A percentile compares a stretch with the other conserved stretches of the same genome.
phyloP scores from a whole-genome alignment of 1,140 invertebrate species.

The Drosophila dunni region DNA sequence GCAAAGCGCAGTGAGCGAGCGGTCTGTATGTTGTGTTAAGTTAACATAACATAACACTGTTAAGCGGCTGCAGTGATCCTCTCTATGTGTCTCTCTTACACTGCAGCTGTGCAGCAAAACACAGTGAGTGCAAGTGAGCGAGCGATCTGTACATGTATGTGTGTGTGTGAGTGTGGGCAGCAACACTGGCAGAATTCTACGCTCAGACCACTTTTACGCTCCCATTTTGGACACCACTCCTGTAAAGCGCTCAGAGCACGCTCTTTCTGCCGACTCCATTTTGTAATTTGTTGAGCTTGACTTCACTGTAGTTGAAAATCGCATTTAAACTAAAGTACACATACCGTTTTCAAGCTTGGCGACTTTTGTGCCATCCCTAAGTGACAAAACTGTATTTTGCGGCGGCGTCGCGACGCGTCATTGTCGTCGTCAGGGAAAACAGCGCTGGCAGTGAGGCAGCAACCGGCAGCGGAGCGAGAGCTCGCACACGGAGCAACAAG shows the following conservation, averaged over 20 bases:
- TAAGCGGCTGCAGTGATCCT: too few relatives aligned
- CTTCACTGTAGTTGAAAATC: not conserved
- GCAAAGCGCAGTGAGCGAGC: too few relatives aligned
- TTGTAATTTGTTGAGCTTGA: not conserved
- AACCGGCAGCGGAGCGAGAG: conserved; percentile 57
- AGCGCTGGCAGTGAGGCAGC: conserved; percentile 63
- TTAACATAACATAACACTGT: too few relatives aligned
- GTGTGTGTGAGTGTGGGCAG: too few relatives aligned
- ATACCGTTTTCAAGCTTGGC: not conserved
- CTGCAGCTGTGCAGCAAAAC: not conserved
- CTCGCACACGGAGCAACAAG: conserved; percentile 55
- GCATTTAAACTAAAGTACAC: not conserved
- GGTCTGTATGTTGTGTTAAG: too few relatives aligned
- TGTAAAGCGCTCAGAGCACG: too few relatives aligned
- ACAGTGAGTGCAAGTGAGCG: not conserved
- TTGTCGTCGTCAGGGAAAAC: conserved; percentile 73
- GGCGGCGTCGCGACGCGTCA: conserved; percentile 52
- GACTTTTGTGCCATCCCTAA: conserved; percentile 38
- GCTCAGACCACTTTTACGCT: too few relatives aligned
- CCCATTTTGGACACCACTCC: too few relatives aligned
- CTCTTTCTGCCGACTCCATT: too few relatives aligned
- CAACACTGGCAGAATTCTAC: too few relatives aligned
- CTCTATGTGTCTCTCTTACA: too few relatives aligned
- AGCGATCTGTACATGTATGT: too few relatives aligned
- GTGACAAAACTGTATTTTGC: conserved; percentile 44